Evolutionary conservation across 2,113 vertebrate genomes (phyloP), one percentile per base, ranked within the genome.

Genomic region (Mesembrinibis cayennensis): DNA sequence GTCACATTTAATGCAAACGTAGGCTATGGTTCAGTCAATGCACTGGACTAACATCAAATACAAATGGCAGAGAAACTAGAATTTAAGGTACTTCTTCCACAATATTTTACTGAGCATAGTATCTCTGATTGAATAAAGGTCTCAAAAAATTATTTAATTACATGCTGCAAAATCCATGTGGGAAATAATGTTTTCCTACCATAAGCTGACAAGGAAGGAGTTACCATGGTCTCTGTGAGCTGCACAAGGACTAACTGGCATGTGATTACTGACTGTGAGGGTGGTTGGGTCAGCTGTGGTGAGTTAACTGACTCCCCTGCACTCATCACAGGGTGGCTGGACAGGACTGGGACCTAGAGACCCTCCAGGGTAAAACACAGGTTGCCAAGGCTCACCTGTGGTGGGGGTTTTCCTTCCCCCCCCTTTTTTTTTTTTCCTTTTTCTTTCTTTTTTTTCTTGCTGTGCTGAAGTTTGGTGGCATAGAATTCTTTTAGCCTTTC

Each of bases 231-330:
- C n/a, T 32, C 38, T 71, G 22, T 34, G 52, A 77, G 42, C 40
- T 19, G 12, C 0, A 0, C 36, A 27, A 53, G 47, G 34, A 52
- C 27, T 23, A n/a, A 18, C 20, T 52, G 40, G 16, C 14, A 1
- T 44, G 30, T 38, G 32, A 12, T 77, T 13, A 13, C 2, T 1
- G 3, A 7, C 65, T 50, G 14, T 5, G 16, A 44, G 53, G 19
- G 30, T 70, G 49, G 14, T 8, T 49, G 56, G 29, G 16, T 70
- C 32, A 72, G 79, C 62, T 85, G 32, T 30, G 40, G 4, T 23
- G 53, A 38, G 2, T 40, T 25, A 65, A 16, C 34, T 10, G 12
- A 10, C 8, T n/a, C 9, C 23, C 52, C 21, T 30, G 26, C 36
- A 44, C 70, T 82, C n/a, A 32, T 27, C 38, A 23, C 25, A 7